A percentile compares a stretch with the other conserved stretches of the same genome.
Conservation (phyloP, 2,888 invertebrate genomes). For the Oxytorus armatus region DNA sequence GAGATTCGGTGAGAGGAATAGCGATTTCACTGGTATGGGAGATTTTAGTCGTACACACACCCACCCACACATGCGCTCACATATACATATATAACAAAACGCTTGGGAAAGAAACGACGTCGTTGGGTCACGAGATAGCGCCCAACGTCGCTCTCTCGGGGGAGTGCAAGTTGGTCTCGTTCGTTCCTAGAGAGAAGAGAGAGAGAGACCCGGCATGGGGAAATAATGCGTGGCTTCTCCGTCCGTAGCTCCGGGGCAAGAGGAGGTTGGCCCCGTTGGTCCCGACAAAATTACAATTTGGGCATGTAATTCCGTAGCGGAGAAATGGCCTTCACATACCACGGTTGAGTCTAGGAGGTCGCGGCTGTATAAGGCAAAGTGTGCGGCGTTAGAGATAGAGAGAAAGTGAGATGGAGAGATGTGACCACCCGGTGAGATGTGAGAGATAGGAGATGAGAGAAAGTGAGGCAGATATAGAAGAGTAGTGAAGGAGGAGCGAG, state of each 20-base stretch:
- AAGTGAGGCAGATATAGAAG: constrained; percentile 62
- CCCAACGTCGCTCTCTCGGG: constrained; percentile 65
- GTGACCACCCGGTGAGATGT: constrained; percentile 21
- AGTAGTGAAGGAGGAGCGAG: constrained; percentile 66
- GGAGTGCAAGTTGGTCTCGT: constrained; percentile 44
- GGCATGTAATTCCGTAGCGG: constrained; percentile 82
- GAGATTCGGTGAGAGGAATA: constrained; percentile 61
- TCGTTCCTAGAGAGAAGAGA: constrained; percentile 61
- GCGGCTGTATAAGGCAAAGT: constrained; percentile 47
- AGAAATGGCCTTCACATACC: constrained; percentile 83
- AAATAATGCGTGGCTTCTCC: constrained; percentile 79
- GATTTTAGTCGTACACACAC: too few relatives aligned
- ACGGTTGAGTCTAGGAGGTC: constrained; percentile 55
- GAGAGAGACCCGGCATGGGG: constrained; percentile 71
- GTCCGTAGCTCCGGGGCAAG: constrained; percentile 12
- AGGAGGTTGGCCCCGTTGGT: constrained; percentile 60
- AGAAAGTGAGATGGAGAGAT: constrained; percentile 25
- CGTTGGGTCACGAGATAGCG: constrained; percentile 67
- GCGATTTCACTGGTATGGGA: constrained; percentile 48
- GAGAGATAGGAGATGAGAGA: constrained; percentile 55
- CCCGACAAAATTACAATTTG: constrained; percentile 83
- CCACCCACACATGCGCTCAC: too few relatives aligned
- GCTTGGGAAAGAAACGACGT: constrained; percentile 75
- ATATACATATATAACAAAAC: constrained; percentile 66
- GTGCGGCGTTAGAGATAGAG: constrained; percentile 49